Percentiles rank a stretch among this genome's conserved stretches.
Evolutionary conservation across 2,797 vertebrate species (phyloP).

Genomic region (Phylloscopus collybita): DNA sequence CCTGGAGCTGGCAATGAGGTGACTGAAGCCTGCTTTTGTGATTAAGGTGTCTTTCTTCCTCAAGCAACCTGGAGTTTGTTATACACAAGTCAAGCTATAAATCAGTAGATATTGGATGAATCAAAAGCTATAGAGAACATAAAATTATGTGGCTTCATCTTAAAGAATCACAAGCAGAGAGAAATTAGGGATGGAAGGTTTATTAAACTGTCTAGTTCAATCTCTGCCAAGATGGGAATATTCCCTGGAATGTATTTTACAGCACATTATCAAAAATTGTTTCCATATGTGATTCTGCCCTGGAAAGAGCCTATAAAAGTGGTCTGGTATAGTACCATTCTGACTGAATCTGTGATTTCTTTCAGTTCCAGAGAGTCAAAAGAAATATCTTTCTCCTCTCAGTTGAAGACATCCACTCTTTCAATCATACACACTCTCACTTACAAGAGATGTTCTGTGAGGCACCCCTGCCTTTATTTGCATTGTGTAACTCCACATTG

Average conservation of each 20-base stretch:
- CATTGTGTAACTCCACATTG: not conserved
- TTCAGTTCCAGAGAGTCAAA: not conserved
- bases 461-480: not conserved
- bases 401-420: not conserved
- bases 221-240: constrained; percentile 6
- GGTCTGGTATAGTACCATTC: not conserved
- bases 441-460: not conserved
- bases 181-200: constrained; percentile 19
- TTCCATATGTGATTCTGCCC: not conserved
- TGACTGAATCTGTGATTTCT: not conserved
- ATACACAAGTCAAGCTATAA: not conserved
- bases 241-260: constrained; percentile 21
- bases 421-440: not conserved
- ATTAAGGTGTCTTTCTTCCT: not conserved
- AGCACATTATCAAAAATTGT: not conserved
- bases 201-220: constrained; percentile 36
- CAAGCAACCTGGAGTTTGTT: not conserved
- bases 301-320: not conserved
- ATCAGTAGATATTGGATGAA: not conserved
- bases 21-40: not conserved
- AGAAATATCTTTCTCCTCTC: not conserved
- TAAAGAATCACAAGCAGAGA: constrained; percentile 1
- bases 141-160: not conserved
- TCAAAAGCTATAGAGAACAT: not conserved
- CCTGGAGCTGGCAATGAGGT: not conserved